phyloP scores from a whole-genome alignment of 1,140 invertebrate species.

The Solen grandis region DNA sequence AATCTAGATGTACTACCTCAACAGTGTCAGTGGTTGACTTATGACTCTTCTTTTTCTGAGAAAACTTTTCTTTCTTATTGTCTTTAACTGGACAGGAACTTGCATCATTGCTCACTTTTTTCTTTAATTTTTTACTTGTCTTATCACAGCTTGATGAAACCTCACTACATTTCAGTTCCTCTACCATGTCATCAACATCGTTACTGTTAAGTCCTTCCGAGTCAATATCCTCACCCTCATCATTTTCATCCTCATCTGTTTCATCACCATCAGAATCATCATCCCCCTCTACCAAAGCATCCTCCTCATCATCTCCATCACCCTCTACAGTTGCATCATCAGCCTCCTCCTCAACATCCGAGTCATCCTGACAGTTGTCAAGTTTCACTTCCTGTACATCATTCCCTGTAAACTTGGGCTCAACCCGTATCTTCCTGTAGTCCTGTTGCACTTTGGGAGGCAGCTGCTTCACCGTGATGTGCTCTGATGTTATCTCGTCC shows the following conservation, averaged over 20 bases:
- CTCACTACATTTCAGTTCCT: constrained; percentile 3
- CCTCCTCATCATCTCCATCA: constrained; percentile 15
- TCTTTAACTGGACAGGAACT: constrained; percentile 11
- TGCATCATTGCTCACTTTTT: constrained; percentile 5
- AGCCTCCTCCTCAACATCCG: constrained; percentile 60
- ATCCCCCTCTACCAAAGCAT: neutral
- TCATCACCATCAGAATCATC: constrained; percentile 46
- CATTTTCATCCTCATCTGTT: constrained; percentile 28
- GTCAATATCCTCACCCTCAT: constrained; percentile 14
- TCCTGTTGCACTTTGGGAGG: constrained; percentile 68
- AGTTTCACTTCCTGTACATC: constrained; percentile 64
- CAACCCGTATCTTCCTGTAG: constrained; percentile 69
- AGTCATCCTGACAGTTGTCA: constrained; percentile 44
- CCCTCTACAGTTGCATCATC: constrained; percentile 35
- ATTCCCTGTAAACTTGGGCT: constrained; percentile 68
- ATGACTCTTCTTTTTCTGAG: neutral
- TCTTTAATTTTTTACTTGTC: neutral
- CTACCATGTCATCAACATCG: neutral
- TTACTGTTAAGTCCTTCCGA: constrained; percentile 11
- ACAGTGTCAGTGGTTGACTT: neutral
- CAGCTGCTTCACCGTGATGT: neutral
- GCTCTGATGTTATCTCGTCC: neutral
- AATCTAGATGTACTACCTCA: neutral
- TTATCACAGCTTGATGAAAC: neutral
- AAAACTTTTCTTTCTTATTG: neutral